Conservation (phyloP, 37 sponge, comb jelly and placozoan genomes). For the Haliclona indistincta region DNA sequence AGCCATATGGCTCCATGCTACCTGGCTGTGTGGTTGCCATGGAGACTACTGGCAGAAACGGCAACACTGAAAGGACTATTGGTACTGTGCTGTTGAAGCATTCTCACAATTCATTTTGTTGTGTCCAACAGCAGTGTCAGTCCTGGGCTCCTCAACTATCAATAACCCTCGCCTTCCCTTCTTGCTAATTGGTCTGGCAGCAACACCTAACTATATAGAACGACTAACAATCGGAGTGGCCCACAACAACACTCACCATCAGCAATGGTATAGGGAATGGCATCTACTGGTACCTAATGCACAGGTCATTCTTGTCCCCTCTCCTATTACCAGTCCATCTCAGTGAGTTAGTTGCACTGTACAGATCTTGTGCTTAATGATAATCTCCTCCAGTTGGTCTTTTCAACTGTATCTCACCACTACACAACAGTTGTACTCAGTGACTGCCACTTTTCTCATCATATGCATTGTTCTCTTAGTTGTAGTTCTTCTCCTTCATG, state of each 20-base stretch:
- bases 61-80: constrained; percentile 7
- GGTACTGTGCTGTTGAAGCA: not conserved
- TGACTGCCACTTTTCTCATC: constrained; percentile 42
- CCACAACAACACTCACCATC: not conserved
- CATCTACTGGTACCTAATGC: constrained; percentile 61
- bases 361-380: not conserved
- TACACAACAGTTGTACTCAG: constrained; percentile 47
- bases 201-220: constrained; percentile 70
- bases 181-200: constrained; percentile 67
- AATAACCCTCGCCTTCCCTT: constrained; percentile 46
- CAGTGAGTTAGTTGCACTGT: constrained; percentile 13
- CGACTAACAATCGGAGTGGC: constrained; percentile 36
- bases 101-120: not conserved
- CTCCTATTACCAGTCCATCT: constrained; percentile 20
- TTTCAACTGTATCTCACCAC: constrained; percentile 65
- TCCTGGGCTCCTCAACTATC: not conserved
- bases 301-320: constrained; percentile 55
- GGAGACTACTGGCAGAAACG: constrained; percentile 53
- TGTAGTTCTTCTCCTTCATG: constrained; percentile 49
- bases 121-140: not conserved
- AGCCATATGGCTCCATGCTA: constrained; percentile 56
- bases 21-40: constrained; percentile 42
- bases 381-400: constrained; percentile 35
- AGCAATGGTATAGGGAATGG: not conserved
- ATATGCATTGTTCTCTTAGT: constrained; percentile 33